Base-by-base conservation (phyloP, 2,797 vertebrate genomes). In the Discoglossus pictus region DNA sequence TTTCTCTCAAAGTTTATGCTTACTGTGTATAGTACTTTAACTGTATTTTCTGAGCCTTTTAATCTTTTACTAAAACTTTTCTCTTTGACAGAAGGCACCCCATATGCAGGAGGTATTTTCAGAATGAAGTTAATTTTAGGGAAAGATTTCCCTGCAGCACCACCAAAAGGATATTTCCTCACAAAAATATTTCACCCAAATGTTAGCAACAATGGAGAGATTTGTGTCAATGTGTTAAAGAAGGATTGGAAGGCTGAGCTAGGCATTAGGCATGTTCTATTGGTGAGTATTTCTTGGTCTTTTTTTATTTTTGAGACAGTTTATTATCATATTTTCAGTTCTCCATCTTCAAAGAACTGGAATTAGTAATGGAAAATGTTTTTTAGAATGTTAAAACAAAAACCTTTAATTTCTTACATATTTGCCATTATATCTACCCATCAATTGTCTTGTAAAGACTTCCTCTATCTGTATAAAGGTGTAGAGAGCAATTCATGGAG, bases 141-240 rank as follows among this genome's bases (percentile, higher is more conserved):
- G 47, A 97, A 96, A 84, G 95, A 96, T 76, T 97, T 97, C 76
- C 95, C 95, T 38, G 92, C 93, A 31, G 90, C 91, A 64, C 95
- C 95, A 35, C 95, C 94, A 50, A 93, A 94, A 79, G 95, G 93
- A 70, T 97, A 94, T 85, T 97, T 97, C 81, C 85, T 97, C 78
- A 97, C 95, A 75, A 95, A 95, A 87, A 97, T 97, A 80, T 97
- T 96, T 85, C 95, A 97, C 79, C 95, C 94, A 1, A 97, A 97
- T 3, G 93, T 97, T 73, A 92, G 95, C 2, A 89, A 92, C 83
- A 94, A 93, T 8, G 94, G 95, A 7, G 95, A 97, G 80, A 97
- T 97, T 83, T 97, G 94, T 61, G 94, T 96, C 83, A 97, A 97
- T 2, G 93, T 97, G 62, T 80, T 97, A 80, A 95, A 96, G 79